Conservation (phyloP, 2,113 vertebrate species). For the Nesogale talazaci region DNA sequence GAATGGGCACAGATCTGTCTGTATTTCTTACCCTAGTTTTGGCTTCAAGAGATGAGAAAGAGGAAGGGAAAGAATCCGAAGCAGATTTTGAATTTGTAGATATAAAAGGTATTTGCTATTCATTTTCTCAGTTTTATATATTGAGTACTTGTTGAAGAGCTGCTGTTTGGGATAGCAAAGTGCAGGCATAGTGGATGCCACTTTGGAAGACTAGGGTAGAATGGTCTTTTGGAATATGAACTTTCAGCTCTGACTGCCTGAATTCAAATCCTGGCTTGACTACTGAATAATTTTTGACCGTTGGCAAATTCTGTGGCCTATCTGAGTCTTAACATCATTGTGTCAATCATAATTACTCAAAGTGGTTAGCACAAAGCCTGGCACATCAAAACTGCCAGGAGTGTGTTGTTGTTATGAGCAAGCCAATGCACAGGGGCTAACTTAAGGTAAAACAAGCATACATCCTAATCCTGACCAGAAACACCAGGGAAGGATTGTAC, state of each 20-base stretch:
- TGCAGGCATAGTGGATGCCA: accelerated
- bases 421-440: background rate
- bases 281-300: background rate
- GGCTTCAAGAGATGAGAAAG: constrained; percentile 84
- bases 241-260: background rate
- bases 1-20: constrained; percentile 4
- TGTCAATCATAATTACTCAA: background rate
- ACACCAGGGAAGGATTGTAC: background rate
- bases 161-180: background rate
- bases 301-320: background rate
- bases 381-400: background rate
- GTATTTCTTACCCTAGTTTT: constrained; percentile 82
- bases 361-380: background rate
- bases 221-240: background rate
- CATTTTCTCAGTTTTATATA: background rate
- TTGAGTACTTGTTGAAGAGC: background rate
- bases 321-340: background rate
- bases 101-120: constrained; percentile 69
- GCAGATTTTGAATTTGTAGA: constrained; percentile 37
- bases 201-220: background rate
- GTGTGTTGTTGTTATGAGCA: background rate
- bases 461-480: background rate
- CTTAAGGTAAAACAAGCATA: background rate
- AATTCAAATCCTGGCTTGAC: background rate
- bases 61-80: constrained; percentile 64